These are phyloP conservation scores for Tipula lateralis DNA, from an alignment of 2,888 invertebrate genomes.

Conservation along the genomic window DNA sequence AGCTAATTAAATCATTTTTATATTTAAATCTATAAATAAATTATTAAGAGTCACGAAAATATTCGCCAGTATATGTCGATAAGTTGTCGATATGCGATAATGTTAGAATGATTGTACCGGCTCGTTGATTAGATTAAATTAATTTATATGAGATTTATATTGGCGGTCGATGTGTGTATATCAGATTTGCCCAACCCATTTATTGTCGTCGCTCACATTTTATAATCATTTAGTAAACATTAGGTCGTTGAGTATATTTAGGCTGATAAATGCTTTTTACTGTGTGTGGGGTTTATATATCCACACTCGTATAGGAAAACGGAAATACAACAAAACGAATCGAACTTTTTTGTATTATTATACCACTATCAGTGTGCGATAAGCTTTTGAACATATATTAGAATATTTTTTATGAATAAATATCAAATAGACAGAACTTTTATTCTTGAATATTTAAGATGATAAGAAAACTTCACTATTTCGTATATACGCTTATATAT, in stretches of 20 bases:
- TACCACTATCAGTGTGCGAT: conserved; percentile 6
- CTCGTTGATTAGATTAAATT: background rate
- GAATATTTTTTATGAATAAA: background rate
- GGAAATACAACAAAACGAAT: background rate
- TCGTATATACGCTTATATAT: too few relatives aligned
- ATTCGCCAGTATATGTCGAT: too few relatives aligned
- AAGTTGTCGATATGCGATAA: background rate
- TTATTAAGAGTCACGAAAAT: background rate
- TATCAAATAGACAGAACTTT: background rate
- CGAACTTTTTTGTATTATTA: background rate
- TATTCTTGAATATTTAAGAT: background rate
- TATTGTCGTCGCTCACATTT: background rate
- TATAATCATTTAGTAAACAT: background rate
- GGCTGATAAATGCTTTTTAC: background rate
- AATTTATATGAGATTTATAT: background rate
- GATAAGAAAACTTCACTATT: background rate
- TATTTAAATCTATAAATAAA: background rate
- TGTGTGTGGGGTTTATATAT: background rate
- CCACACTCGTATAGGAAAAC: background rate
- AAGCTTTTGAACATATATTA: background rate
- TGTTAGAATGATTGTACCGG: background rate
- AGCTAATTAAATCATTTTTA: too few relatives aligned
- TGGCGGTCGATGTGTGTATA: background rate
- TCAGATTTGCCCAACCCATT: background rate
- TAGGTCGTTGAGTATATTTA: background rate